phyloP scores from a whole-genome alignment of 2,797 vertebrate genomes.

The Loriculus beryllinus region DNA sequence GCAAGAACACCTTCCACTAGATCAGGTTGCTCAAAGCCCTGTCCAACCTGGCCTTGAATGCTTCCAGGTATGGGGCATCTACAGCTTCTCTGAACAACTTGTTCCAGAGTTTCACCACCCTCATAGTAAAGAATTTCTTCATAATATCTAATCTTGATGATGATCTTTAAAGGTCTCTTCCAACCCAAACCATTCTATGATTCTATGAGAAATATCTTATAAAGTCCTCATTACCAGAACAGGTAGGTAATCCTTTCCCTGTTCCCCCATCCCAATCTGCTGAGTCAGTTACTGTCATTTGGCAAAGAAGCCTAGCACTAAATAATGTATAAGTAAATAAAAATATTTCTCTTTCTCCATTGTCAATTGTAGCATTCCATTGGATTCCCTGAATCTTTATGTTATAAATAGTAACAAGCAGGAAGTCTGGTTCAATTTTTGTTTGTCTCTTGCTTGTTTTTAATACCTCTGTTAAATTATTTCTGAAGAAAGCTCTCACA shows the following conservation, averaged over 20 bases:
- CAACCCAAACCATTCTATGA: neutral
- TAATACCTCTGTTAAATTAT: neutral
- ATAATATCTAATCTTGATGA: neutral
- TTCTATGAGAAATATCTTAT: neutral
- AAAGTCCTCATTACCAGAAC: neutral
- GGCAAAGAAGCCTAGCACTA: neutral
- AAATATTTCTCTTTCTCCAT: neutral
- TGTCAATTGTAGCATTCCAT: neutral
- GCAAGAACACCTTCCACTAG: neutral
- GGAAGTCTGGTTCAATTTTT: neutral
- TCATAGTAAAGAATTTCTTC: neutral
- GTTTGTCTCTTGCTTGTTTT: neutral
- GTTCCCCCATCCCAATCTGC: rapidly evolving
- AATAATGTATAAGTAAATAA: neutral
- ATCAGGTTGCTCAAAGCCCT: neutral
- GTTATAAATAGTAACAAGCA: neutral
- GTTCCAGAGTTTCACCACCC: neutral
- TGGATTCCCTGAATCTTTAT: neutral
- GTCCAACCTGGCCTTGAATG: neutral
- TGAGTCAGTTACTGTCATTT: neutral
- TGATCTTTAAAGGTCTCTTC: neutral
- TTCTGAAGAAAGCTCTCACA: neutral
- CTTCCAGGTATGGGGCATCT: neutral
- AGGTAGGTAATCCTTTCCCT: neutral
- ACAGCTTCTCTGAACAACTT: neutral